Percentiles rank a stretch among this genome's conserved stretches.
phyloP scores from a whole-genome alignment of 2,888 invertebrate genomes.

The Pseudolycoriella hygida region DNA sequence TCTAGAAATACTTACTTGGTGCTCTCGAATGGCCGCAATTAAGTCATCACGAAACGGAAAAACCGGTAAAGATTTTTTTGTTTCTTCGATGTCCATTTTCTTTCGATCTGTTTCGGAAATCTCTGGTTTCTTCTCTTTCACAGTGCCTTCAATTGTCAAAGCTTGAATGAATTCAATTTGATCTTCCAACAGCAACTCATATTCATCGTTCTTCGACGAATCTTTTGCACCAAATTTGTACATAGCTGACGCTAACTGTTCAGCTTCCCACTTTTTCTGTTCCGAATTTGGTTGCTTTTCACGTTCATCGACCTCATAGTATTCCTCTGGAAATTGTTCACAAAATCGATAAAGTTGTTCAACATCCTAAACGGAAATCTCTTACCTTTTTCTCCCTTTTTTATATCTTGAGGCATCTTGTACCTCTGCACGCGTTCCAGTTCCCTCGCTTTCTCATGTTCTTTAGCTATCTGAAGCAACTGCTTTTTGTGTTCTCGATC shows the following conservation, averaged over 20 bases:
- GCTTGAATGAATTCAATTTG: conserved; percentile 96
- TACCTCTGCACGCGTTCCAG: conserved; percentile 85
- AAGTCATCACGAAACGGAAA: conserved; percentile 81
- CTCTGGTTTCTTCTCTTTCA: conserved; percentile 35
- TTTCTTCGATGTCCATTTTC: conserved; percentile 73
- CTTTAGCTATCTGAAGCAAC: conserved; percentile 74
- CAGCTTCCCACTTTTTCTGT: conserved; percentile 93
- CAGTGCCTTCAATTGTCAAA: conserved; percentile 57
- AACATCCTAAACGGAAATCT: neutral
- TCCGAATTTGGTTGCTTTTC: conserved; percentile 72
- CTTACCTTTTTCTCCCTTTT: conserved; percentile 47
- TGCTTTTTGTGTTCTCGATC: conserved; percentile 84
- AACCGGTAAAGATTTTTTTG: conserved; percentile 81
- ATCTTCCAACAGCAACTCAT: conserved; percentile 86
- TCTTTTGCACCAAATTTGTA: conserved; percentile 90
- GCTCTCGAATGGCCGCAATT: conserved; percentile 75
- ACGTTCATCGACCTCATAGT: conserved; percentile 69
- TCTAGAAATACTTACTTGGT: no score
- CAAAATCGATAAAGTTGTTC: neutral
- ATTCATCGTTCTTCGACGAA: conserved; percentile 58
- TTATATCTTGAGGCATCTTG: conserved; percentile 79
- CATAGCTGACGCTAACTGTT: conserved; percentile 83
- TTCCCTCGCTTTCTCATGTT: conserved; percentile 89
- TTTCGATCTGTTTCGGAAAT: conserved; percentile 51
- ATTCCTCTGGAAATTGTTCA: conserved; percentile 35